A percentile compares a stretch with the other conserved stretches of the same genome.
Evolutionary conservation across 2,113 vertebrate species (phyloP).

Genomic region (Nesoenas mayeri): DNA sequence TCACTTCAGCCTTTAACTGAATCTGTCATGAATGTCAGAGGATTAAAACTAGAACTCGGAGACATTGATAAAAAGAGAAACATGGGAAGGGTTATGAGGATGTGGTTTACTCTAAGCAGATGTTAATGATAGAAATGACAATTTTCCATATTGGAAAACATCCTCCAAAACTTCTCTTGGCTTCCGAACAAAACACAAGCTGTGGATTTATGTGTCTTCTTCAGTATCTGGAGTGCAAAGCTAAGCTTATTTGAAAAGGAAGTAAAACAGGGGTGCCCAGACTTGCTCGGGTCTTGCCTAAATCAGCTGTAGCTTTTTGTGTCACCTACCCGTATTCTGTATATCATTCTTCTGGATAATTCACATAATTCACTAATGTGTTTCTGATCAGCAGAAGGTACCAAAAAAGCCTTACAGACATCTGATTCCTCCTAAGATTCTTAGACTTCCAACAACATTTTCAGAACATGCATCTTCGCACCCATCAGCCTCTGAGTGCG

Average conservation of each 20-base stretch:
- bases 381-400: not conserved
- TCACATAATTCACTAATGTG: too few relatives aligned
- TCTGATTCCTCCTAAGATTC: not conserved
- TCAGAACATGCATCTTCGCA: not conserved
- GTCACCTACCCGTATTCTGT: too few relatives aligned
- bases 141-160: not conserved
- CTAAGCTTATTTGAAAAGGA: not conserved
- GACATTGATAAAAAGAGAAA: not conserved
- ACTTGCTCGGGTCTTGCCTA: not conserved
- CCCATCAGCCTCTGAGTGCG: fast-evolving
- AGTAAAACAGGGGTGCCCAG: not conserved
- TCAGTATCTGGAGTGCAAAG: not conserved
- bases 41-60: not conserved
- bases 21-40: not conserved
- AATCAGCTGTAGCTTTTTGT: not conserved
- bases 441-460: not conserved
- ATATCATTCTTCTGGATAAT: too few relatives aligned
- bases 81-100: not conserved
- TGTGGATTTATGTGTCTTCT: not conserved
- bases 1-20: not conserved
- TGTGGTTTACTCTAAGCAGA: not conserved
- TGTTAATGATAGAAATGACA: not conserved
- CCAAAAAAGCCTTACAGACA: not conserved
- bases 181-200: not conserved
- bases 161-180: not conserved